Evolutionary conservation across 2,113 vertebrate genomes (phyloP).

Genomic region (Vimba vimba): DNA sequence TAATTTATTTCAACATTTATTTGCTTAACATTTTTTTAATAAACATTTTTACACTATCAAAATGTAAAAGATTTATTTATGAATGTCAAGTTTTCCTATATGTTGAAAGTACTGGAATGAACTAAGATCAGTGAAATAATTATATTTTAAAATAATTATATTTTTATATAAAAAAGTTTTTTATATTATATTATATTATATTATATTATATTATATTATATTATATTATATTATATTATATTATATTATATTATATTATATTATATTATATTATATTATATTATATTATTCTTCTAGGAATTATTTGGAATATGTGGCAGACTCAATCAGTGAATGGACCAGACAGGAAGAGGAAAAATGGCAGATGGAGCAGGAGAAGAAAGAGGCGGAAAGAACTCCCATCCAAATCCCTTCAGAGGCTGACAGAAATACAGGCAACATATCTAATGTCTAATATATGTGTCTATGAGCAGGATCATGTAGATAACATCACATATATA

Average conservation of each 20-base stretch:
- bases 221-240: no score
- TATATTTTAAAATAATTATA: no score
- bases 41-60: neutral
- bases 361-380: conserved; percentile 67
- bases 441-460: neutral
- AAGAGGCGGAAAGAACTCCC: conserved; percentile 60
- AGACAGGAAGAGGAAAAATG: conserved; percentile 81
- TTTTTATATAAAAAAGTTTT: neutral
- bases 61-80: neutral
- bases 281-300: conserved; percentile 67
- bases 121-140: no score
- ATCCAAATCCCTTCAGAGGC: conserved; percentile 42
- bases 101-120: neutral
- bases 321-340: conserved; percentile 82
- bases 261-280: neutral
- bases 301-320: conserved; percentile 86
- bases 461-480: conserved; percentile 1
- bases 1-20: neutral
- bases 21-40: neutral
- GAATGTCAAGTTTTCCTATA: neutral
- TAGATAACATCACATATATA: neutral
- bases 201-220: no score
- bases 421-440: conserved; percentile 48
- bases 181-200: no score
- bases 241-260: no score